Percentiles rank a stretch among this genome's conserved stretches.
These are phyloP conservation scores for Hydrolagus affinis DNA, from an alignment of 2,113 vertebrate genomes.

Conservation along the genomic window DNA sequence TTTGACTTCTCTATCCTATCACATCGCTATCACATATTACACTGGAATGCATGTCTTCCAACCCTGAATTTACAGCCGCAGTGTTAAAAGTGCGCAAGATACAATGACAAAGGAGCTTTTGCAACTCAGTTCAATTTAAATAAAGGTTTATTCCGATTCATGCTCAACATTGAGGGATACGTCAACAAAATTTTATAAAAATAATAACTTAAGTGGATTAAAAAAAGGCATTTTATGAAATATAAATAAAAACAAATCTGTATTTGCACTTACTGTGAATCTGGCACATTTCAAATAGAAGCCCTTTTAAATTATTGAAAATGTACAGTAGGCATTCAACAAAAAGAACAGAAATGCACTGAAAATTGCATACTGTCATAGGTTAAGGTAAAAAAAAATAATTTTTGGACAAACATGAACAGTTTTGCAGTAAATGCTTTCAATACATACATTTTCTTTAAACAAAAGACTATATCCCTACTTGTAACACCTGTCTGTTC, in stretches of 20 bases:
- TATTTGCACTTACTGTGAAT: background rate
- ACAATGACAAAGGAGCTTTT: too few species aligned
- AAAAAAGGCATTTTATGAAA: background rate
- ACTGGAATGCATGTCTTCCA: too few species aligned
- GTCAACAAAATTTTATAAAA: background rate
- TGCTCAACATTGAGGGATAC: background rate
- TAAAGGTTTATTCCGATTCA: too few species aligned
- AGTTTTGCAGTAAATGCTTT: slow-evolving; percentile 37
- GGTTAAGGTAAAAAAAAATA: background rate
- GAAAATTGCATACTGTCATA: background rate
- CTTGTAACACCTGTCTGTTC: background rate
- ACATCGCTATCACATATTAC: too few species aligned
- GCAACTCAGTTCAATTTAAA: too few species aligned
- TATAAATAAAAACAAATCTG: slow-evolving; percentile 27
- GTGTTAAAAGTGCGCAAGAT: too few species aligned
- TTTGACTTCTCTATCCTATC: too few species aligned
- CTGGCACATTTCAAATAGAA: background rate
- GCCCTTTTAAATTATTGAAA: background rate
- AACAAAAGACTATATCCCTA: background rate
- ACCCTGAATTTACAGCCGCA: too few species aligned
- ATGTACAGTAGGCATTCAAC: background rate
- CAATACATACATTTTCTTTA: slow-evolving; percentile 44
- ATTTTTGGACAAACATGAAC: background rate
- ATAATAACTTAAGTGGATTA: too few species aligned
- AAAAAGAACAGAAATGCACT: background rate